These are phyloP conservation scores for Pygoscelis antarcticus DNA, from an alignment of 2,113 vertebrate genomes.

Conservation along the genomic window DNA sequence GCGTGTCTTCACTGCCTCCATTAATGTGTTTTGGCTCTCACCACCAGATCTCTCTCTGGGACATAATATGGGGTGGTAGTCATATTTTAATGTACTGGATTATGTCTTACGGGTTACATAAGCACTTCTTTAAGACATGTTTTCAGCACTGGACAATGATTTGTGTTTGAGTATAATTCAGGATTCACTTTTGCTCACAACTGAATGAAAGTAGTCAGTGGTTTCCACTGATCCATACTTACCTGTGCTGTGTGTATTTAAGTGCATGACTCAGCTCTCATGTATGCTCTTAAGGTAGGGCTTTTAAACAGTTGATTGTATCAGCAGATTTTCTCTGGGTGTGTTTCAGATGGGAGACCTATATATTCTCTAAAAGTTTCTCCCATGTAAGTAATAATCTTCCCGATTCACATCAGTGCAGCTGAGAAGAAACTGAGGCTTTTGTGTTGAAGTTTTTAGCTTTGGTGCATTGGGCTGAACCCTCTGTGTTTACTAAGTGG, in stretches of 20 bases:
- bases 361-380: not conserved
- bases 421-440: not conserved
- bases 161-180: not conserved
- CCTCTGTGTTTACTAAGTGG: conserved; percentile 2
- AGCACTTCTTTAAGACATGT: not conserved
- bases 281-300: not conserved
- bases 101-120: not conserved
- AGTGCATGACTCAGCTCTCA: conserved; percentile 35
- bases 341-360: not conserved
- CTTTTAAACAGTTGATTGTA: conserved; percentile 9
- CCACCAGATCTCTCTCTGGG: not conserved
- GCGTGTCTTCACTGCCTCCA: not conserved
- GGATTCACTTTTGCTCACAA: not conserved
- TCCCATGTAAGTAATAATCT: not conserved
- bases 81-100: not conserved
- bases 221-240: not conserved
- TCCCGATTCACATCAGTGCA: not conserved
- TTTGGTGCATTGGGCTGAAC: not conserved
- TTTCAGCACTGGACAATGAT: not conserved
- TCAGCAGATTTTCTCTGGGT: conserved; percentile 32
- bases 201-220: not conserved
- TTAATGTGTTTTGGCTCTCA: not conserved
- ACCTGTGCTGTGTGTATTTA: not conserved
- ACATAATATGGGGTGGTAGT: not conserved
- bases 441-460: not conserved